Evolutionary conservation across 2,888 invertebrate genomes (phyloP).

Genomic region (Seira musarum): DNA sequence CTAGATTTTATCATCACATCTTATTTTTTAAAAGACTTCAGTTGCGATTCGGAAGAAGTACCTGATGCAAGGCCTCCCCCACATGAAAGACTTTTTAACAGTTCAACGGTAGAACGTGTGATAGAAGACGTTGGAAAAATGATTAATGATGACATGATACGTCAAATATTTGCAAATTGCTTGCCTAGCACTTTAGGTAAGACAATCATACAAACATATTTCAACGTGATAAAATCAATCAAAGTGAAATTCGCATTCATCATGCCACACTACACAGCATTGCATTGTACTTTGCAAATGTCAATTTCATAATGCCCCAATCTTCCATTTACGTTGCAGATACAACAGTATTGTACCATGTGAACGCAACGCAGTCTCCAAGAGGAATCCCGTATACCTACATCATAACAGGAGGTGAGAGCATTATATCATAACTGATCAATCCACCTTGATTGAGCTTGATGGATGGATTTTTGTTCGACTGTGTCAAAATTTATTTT

Average conservation of each 20-base stretch:
- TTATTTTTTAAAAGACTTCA: background rate
- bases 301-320: background rate
- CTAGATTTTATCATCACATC: no score
- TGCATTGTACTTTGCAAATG: background rate
- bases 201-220: background rate
- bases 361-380: slow-evolving; percentile 11
- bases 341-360: slow-evolving; percentile 60
- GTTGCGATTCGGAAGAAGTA: slow-evolving; percentile 39
- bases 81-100: slow-evolving; percentile 54
- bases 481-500: background rate
- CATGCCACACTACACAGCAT: slow-evolving; percentile 3
- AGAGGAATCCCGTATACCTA: slow-evolving; percentile 62
- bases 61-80: slow-evolving; percentile 58
- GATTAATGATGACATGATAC: slow-evolving; percentile 62
- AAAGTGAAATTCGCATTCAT: slow-evolving; percentile 20
- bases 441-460: background rate
- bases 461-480: background rate
- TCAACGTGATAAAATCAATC: no score
- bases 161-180: slow-evolving; percentile 66
- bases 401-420: slow-evolving; percentile 67
- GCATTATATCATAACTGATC: background rate
- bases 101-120: slow-evolving; percentile 58
- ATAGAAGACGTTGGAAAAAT: slow-evolving; percentile 55
- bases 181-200: slow-evolving; percentile 67
- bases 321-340: slow-evolving; percentile 55